Evolutionary conservation across 2,113 vertebrate genomes (phyloP).

Genomic region (Calidris pugnax): DNA sequence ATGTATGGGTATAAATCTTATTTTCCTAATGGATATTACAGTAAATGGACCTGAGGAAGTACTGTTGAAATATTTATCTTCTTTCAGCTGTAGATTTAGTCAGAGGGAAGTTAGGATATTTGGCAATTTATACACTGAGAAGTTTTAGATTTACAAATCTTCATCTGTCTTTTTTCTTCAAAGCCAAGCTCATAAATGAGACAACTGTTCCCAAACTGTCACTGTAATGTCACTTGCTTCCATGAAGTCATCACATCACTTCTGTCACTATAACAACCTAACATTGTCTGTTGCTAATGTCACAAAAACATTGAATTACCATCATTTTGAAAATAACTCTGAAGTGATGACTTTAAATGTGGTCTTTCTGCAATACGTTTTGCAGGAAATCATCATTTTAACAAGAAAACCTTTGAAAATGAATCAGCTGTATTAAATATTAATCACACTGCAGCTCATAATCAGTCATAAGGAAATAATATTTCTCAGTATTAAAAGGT

Average conservation of each 20-base stretch:
- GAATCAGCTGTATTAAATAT: background rate
- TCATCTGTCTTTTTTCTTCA: background rate
- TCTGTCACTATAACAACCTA: background rate
- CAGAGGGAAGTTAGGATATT: background rate
- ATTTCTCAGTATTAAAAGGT: background rate
- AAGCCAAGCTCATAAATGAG: conserved; percentile 4
- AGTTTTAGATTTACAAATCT: conserved; percentile 11
- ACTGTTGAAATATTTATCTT: conserved; percentile 8
- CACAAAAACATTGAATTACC: background rate
- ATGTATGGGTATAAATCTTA: background rate
- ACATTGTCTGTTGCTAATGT: background rate
- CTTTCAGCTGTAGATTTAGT: background rate
- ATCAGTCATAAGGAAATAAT: background rate
- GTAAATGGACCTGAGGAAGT: background rate
- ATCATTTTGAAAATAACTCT: background rate
- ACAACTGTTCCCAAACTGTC: conserved; percentile 13
- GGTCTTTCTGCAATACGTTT: background rate
- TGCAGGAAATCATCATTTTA: background rate
- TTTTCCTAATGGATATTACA: background rate
- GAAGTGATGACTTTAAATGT: background rate
- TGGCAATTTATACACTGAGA: background rate
- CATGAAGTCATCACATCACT: background rate
- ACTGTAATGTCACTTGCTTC: background rate
- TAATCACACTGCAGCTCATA: background rate
- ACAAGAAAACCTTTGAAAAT: background rate